Conservation (phyloP, 2,797 vertebrate genomes). For the Eidolon dupreanum region DNA sequence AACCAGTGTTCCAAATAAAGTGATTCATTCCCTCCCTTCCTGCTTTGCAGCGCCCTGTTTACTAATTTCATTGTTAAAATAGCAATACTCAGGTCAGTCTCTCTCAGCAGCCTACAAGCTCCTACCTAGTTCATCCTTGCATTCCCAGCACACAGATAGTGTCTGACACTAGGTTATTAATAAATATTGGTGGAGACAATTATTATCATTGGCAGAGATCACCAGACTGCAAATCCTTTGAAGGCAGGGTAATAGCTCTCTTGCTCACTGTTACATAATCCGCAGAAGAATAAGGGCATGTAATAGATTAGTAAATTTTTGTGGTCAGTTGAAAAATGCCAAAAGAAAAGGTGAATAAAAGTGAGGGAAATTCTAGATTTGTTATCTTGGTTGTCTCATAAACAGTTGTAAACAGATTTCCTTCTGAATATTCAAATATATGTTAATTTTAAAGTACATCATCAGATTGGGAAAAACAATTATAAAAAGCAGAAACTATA, state of each 20-base stretch:
- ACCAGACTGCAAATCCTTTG: background rate
- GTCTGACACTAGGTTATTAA: background rate
- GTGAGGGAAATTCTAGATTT: background rate
- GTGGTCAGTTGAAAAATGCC: background rate
- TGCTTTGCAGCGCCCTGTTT: background rate
- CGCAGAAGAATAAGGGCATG: background rate
- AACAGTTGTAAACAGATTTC: background rate
- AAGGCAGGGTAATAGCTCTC: background rate
- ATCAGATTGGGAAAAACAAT: background rate
- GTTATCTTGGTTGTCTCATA: background rate
- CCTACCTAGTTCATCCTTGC: background rate
- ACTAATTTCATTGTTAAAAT: background rate
- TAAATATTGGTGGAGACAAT: background rate
- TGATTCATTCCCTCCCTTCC: background rate
- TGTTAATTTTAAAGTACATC: background rate
- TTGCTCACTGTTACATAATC: background rate
- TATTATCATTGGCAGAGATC: background rate
- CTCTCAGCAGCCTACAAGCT: background rate
- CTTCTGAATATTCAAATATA: background rate
- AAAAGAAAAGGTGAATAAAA: slow-evolving; percentile 19
- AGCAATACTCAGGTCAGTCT: background rate
- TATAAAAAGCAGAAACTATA: background rate
- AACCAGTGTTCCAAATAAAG: background rate
- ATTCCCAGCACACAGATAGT: background rate
- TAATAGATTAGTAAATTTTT: background rate